Base-by-base conservation (phyloP, 2,888 invertebrate species). In the Merodon equestris region DNA sequence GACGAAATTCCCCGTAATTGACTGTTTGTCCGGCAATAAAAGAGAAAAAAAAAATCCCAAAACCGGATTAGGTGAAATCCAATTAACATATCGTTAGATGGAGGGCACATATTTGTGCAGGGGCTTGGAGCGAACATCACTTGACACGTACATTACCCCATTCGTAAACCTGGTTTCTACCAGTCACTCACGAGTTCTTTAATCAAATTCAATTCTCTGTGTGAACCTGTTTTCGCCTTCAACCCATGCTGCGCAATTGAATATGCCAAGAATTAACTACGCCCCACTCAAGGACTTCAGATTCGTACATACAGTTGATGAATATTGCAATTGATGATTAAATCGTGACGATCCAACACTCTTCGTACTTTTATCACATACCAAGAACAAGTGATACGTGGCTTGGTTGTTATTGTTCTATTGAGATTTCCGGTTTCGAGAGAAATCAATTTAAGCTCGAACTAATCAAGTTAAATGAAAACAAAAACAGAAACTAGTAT, bases 351-450 rank as follows among this genome's bases (percentile, higher is more conserved):
- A 63, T 27, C 14, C 42, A 51, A 2, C 15, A 18, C 14, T 63
- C n/a, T 27, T 34, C 50, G 58, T 56, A 51, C 47, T 64, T 47
- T 42, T 17, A 27, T 27, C 27, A 27, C 27, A 4, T 27, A 27
- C 7, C 27, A 27, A 27, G 27, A 38, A 14, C 14, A 38, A 72
- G 56, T 44, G 27, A 27, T 27, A 4, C 3, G 7, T 27, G 27
- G 2, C 27, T 27, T 2, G 3, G 27, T 27, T 27, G 27, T 7
- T 27, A 27, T 27, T 27, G 40, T 48, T 77, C 67, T 61, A 77
- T 77, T 77, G 57, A 72, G 73, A 73, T 77, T 77, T 77, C 77
- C 77, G 73, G 72, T 68, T 73, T 73, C 53, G 66, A 66, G 50
- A 61, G 45, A 48, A 53, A 45, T 54, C 54, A 50, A 38, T 54